Percentiles rank a stretch among this genome's conserved stretches.
Conservation (phyloP, 35 echinoderm and acorn worm species). For the Apostichopus californicus region DNA sequence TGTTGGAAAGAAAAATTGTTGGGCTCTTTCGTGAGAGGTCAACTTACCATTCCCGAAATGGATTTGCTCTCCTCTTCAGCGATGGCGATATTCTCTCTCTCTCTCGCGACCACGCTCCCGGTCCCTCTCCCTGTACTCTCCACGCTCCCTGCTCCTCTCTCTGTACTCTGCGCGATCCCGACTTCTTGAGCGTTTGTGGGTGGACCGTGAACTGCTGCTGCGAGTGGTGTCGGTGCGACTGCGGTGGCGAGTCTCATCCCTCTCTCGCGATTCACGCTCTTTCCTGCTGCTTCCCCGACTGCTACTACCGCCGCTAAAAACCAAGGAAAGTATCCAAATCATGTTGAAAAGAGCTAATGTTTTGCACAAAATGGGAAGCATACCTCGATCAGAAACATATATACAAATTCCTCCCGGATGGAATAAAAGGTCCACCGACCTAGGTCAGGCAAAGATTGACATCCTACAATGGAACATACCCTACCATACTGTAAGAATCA, state of each 20-base stretch:
- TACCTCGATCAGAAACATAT: too few relatives aligned
- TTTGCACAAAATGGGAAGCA: too few relatives aligned
- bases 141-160: conserved; percentile 71
- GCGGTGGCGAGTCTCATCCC: conserved; percentile 76
- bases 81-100: conserved; percentile 67
- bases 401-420: too few relatives aligned
- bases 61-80: conserved; percentile 17
- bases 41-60: too few relatives aligned
- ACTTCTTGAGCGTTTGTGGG: conserved; percentile 72
- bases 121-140: conserved; percentile 70
- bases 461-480: too few relatives aligned
- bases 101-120: conserved; percentile 69
- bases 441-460: background rate
- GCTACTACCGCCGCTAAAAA: background rate
- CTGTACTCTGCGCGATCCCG: conserved; percentile 68
- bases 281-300: conserved; percentile 51
- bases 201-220: conserved; percentile 56
- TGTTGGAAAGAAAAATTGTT: too few relatives aligned
- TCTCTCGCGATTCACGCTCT: conserved; percentile 72
- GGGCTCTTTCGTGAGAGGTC: too few relatives aligned
- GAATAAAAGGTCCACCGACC: too few relatives aligned
- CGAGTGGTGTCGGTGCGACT: conserved; percentile 47
- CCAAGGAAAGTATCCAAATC: too few relatives aligned
- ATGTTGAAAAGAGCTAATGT: too few relatives aligned
- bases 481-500: too few relatives aligned